phyloP scores from a whole-genome alignment of 2,888 invertebrate genomes.

The Ashinkailepas kermadecensis region DNA sequence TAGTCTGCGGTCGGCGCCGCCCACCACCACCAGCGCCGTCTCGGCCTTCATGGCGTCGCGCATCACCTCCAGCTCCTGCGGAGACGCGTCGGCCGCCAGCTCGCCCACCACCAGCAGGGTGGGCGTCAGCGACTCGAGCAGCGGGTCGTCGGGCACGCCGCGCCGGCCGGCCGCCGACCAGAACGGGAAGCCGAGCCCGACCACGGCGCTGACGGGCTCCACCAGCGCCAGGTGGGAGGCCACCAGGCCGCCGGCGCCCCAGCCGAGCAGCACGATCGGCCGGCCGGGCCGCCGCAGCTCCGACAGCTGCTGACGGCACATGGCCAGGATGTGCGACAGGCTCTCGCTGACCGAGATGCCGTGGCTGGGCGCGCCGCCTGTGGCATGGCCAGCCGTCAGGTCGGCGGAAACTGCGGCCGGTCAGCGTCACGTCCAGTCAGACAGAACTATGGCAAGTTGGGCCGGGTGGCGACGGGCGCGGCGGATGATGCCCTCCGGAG shows the following conservation, averaged over 20 bases:
- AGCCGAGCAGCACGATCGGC: constrained; percentile 67
- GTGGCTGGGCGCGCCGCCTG: not conserved
- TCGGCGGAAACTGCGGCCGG: too few species aligned
- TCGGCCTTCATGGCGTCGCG: constrained; percentile 67
- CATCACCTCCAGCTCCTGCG: constrained; percentile 68
- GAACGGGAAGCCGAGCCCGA: constrained; percentile 70
- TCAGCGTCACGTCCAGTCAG: not conserved
- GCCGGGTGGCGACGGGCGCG: not conserved
- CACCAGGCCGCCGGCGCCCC: constrained; percentile 44
- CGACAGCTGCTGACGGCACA: constrained; percentile 46
- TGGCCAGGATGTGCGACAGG: constrained; percentile 32
- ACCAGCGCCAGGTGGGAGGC: constrained; percentile 54
- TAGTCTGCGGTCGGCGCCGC: constrained; percentile 67
- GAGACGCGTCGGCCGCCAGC: constrained; percentile 55
- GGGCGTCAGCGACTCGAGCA: constrained; percentile 63
- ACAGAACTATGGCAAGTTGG: not conserved
- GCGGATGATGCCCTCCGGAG: not conserved
- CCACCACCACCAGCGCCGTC: constrained; percentile 66
- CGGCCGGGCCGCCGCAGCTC: constrained; percentile 60
- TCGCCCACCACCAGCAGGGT: constrained; percentile 72
- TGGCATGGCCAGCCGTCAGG: not conserved
- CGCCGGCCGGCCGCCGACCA: constrained; percentile 62
- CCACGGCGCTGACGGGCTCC: constrained; percentile 62
- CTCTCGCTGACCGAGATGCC: constrained; percentile 18
- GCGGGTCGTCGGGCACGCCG: constrained; percentile 65